These are phyloP conservation scores for Smithornis capensis DNA, from an alignment of 2,113 vertebrate species.

Conservation along the genomic window DNA sequence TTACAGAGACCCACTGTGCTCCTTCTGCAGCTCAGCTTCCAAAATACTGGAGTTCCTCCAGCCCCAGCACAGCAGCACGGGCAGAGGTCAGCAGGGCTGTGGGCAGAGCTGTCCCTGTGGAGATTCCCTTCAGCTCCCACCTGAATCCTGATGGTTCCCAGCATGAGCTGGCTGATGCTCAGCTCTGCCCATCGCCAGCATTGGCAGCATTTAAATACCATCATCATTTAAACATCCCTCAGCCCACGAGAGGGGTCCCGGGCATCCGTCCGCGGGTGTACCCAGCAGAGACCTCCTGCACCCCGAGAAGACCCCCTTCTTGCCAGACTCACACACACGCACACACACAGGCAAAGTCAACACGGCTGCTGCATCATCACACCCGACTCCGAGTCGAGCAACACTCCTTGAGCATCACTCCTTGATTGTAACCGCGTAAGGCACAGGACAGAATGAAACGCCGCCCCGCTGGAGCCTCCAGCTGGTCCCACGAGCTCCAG, in stretches of 20 bases:
- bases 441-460: conserved; percentile 30
- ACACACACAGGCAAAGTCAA: background rate
- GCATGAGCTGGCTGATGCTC: background rate
- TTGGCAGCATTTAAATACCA: background rate
- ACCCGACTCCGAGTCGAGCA: background rate
- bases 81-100: accelerated
- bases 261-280: background rate
- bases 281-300: background rate
- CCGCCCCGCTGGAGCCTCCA: background rate
- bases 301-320: background rate
- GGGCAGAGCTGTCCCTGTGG: accelerated
- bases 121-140: background rate
- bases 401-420: conserved; percentile 12
- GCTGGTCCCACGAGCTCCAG: background rate
- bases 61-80: accelerated
- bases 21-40: background rate
- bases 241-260: background rate
- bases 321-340: background rate
- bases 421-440: conserved; percentile 53
- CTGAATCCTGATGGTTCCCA: background rate
- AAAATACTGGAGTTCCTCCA: background rate
- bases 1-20: background rate
- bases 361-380: background rate
- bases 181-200: background rate
- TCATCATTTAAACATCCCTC: background rate